Evolutionary conservation across 2,888 invertebrate genomes (phyloP), one percentile per base, ranked within the genome.

Genomic region (Drosophila nr. medialis): DNA sequence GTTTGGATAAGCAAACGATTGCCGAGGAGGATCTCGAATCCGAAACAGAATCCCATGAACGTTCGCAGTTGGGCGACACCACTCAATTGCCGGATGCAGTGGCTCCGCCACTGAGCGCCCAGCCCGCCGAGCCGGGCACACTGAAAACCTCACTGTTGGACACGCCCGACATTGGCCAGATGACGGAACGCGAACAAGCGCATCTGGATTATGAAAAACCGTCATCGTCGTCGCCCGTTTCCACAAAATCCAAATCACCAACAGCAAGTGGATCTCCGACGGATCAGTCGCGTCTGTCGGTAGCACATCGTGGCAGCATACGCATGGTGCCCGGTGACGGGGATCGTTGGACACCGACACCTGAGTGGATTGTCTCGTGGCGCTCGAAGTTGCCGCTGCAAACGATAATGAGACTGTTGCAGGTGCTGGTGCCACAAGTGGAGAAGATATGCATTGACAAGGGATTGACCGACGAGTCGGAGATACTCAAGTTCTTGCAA

Each of bases 401-500:
- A 94, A 99, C 99, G 63, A 99, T 99, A 88, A 99, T 99, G 99
- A 94, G 99, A 83, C 95, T 99, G 91, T 94, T 99, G 81, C 99
- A 99, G 94, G 99, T 99, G 36, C 94, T 99, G 7, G 99, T 99
- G 79, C 99, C 99, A 62, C 99, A 99, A 94, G 99, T 99, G 29
- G 99, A 99, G 94, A 99, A 99, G 94, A 99, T 99, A 87, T 99
- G 99, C 94, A 99, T 99, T 91, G 99, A 99, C 93, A 99, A 98
- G 93, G 99, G 99, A 0, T 94, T 99, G 81, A 99, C 99, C 5
- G 99, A 99, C 93, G 99, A 99, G 94, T 99, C 98, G 86, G 99
- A 99, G 94, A 99, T 99, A 93, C 94, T 99, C 67, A 99, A 99
- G 91, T 99, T 99, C 94, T 95, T 99, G 71, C 99, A 99, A 94